Evolutionary conservation across 2,888 invertebrate genomes (phyloP), one percentile per base, ranked within the genome.

Genomic region (Macrosoma leucophasiata): DNA sequence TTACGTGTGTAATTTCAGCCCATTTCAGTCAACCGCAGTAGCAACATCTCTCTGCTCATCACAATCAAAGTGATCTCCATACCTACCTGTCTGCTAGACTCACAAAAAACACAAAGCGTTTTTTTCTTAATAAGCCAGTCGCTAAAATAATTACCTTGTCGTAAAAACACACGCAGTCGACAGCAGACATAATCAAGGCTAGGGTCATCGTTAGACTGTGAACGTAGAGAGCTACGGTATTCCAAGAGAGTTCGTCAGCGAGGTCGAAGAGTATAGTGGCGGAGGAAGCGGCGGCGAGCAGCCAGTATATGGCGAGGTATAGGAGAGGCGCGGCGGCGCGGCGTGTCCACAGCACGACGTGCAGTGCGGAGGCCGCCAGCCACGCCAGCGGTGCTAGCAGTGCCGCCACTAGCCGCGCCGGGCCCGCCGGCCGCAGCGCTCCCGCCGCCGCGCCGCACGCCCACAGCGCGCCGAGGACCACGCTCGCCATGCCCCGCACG

Each of bases 231-330:
- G 76, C 70, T 28, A 79, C 42, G 30, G 70, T 55, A 20, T 51
- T 48, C 1, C 43, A 33, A 3, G 58, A 43, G 11, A 55, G 45
- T 18, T 50, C 62, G 12, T 47, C 35, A 14, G 70, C 28, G 27
- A 66, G 63, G 39, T 63, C 60, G 57, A 69, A 72, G 10, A 79
- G 42, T 5, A 72, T 55, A 2, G 69, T 56, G 1, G 68, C 68
- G 1, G 78, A 60, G 13, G 70, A 62, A 6, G 55, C 51, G n/a
- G 75, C 56, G 1, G 73, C 51, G 23, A 82, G 65, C 11, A 75
- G 53, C 78, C 82, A 84, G 51, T 84, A 85, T 38, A 84, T 59
- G n/a, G 67, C 70, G 15, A 84, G 68, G 53, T 81, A 84, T 18
- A 84, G 69, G 36, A 77, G 52, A 12, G 78, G 79, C 0, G 82